Percentiles rank a stretch among this genome's conserved stretches.
Conservation (phyloP, 2,888 invertebrate genomes). For the Dastarcus helophoroides region DNA sequence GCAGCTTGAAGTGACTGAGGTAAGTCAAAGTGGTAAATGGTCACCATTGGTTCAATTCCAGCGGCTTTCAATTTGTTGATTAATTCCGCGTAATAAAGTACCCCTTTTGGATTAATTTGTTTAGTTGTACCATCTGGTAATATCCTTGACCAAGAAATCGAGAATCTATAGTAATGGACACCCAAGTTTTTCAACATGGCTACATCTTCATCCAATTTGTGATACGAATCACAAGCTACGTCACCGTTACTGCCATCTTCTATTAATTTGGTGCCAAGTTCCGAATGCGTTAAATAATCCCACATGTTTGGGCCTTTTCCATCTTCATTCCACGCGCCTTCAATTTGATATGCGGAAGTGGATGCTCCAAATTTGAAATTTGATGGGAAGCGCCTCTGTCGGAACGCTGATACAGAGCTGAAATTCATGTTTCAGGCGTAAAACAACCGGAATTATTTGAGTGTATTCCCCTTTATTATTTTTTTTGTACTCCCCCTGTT, state of each 20-base stretch:
- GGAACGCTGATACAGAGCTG: conserved; percentile 3
- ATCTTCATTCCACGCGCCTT: conserved; percentile 16
- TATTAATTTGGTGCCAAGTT: conserved; percentile 29
- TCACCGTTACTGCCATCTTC: conserved; percentile 13
- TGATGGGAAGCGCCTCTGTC: conserved; percentile 10
- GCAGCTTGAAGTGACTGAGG: conserved; percentile 21
- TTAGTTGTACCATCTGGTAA: conserved; percentile 42
- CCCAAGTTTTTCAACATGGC: conserved; percentile 14
- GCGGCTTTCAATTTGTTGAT: conserved; percentile 49
- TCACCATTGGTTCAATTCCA: conserved; percentile 49
- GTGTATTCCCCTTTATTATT: too few relatives aligned
- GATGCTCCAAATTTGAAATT: conserved; percentile 16
- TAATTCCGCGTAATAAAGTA: conserved; percentile 52
- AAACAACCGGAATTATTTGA: too few relatives aligned
- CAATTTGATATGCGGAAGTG: conserved; percentile 16
- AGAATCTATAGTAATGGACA: conserved; percentile 35
- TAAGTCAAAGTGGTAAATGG: conserved; percentile 45
- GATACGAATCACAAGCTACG: conserved; percentile 17
- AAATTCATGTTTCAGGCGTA: too few relatives aligned
- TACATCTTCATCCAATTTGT: conserved; percentile 14
- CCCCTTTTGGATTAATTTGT: conserved; percentile 46
- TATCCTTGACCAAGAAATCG: conserved; percentile 53
- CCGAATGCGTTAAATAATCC: too few relatives aligned
- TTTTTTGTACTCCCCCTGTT: too few relatives aligned
- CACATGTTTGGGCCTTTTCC: conserved; percentile 24